Evolutionary conservation across 2,113 vertebrate species (phyloP).

Genomic region (Sclerurus mexicanus): DNA sequence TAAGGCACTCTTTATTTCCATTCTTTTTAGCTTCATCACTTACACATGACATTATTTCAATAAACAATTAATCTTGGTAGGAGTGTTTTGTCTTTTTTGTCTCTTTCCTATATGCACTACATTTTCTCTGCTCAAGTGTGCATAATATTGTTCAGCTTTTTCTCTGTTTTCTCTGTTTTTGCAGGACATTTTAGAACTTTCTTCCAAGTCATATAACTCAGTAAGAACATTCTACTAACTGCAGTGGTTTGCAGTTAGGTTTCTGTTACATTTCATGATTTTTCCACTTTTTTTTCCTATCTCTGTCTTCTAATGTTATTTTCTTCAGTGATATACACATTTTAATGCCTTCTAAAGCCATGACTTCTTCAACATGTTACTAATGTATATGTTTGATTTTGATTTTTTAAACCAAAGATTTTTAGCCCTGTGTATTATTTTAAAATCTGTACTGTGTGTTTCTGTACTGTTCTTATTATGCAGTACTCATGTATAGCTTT

Average conservation of each 20-base stretch:
- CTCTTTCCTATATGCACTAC: background rate
- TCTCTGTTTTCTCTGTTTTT: background rate
- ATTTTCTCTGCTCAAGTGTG: background rate
- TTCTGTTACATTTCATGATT: background rate
- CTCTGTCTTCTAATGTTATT: background rate
- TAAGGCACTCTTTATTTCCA: background rate
- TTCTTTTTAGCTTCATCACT: background rate
- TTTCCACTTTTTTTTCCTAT: background rate
- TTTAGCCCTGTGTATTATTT: background rate
- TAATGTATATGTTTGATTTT: background rate
- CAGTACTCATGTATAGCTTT: background rate
- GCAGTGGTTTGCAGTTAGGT: background rate
- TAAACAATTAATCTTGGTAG: background rate
- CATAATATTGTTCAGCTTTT: background rate
- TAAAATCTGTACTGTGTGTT: background rate
- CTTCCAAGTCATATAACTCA: background rate
- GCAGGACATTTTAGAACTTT: background rate
- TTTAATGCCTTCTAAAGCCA: background rate
- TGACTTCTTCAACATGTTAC: background rate
- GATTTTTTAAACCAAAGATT: background rate
- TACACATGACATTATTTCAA: background rate
- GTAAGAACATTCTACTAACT: background rate
- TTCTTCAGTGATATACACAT: background rate
- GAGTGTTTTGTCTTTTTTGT: fast-evolving
- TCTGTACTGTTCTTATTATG: background rate